Conservation (phyloP, 2,888 invertebrate species). For the Calameuta pallipes region DNA sequence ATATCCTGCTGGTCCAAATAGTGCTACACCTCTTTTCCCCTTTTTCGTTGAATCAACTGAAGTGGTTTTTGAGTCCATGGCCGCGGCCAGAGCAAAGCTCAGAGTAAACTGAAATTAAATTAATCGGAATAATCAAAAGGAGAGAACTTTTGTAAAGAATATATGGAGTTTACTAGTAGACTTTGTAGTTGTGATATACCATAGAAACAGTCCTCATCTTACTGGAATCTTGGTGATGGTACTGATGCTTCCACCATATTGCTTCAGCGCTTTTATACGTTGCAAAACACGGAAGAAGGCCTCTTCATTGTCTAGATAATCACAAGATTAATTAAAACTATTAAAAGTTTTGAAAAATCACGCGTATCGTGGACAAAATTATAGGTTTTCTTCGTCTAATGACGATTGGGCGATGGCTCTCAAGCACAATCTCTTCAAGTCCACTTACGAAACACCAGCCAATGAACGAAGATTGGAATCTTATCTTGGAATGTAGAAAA, state of each 20-base stretch:
- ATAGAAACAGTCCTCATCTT: conserved; percentile 51
- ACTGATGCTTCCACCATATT: conserved; percentile 37
- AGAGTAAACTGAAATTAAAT: conserved; percentile 39
- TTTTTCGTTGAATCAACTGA: conserved; percentile 38
- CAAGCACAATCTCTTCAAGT: conserved; percentile 38
- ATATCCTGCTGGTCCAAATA: conserved; percentile 49
- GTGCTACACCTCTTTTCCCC: conserved; percentile 54
- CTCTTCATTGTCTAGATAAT: conserved; percentile 33
- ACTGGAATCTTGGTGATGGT: conserved; percentile 34
- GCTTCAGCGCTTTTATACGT: conserved; percentile 38
- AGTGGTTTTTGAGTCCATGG: conserved; percentile 24
- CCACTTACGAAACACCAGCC: conserved; percentile 32
- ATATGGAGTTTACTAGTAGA: background rate
- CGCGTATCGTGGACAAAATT: conserved; percentile 47
- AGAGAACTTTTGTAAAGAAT: conserved; percentile 3
- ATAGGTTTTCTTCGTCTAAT: conserved; percentile 50
- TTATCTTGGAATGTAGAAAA: conserved; percentile 46
- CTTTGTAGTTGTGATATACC: conserved; percentile 35
- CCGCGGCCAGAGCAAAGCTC: conserved; percentile 32
- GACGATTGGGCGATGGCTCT: conserved; percentile 42
- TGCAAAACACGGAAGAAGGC: conserved; percentile 38
- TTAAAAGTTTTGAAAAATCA: conserved; percentile 40
- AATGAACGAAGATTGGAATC: conserved; percentile 37
- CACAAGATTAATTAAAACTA: conserved; percentile 55
- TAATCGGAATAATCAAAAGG: conserved; percentile 6